Percentiles rank a stretch among this genome's conserved stretches.
Evolutionary conservation across 2,888 invertebrate genomes (phyloP).

Genomic region (Maniola hyperantus): DNA sequence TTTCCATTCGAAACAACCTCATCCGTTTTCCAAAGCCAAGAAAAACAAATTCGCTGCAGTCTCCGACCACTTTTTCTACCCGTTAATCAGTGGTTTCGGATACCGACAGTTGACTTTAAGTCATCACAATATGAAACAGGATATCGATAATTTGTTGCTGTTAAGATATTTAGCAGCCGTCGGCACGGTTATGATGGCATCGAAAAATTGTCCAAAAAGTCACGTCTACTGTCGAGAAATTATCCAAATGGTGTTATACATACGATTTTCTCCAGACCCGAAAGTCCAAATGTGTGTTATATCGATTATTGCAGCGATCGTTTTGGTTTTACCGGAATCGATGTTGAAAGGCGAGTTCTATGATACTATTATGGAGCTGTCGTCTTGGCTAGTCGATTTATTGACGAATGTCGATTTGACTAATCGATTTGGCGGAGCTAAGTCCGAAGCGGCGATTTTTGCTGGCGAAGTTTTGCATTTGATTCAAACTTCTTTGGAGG

Average conservation of each 20-base stretch:
- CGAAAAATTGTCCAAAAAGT: constrained; percentile 86
- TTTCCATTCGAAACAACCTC: constrained; percentile 68
- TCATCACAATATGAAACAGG: constrained; percentile 80
- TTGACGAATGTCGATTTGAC: constrained; percentile 77
- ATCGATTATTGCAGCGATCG: constrained; percentile 85
- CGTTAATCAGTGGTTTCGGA: constrained; percentile 87
- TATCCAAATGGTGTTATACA: constrained; percentile 85
- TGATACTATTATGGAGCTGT: constrained; percentile 84
- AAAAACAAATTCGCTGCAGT: constrained; percentile 88
- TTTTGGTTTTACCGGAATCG: constrained; percentile 83
- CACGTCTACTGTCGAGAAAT: constrained; percentile 87
- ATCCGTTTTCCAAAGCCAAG: constrained; percentile 69
- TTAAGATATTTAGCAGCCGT: constrained; percentile 87
- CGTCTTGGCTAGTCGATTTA: constrained; percentile 85
- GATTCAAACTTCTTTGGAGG: constrained; percentile 64
- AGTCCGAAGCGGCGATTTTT: constrained; percentile 84
- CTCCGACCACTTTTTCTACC: constrained; percentile 92
- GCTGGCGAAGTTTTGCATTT: constrained; percentile 84
- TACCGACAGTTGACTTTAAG: constrained; percentile 80
- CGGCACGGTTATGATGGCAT: constrained; percentile 84
- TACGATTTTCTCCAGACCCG: constrained; percentile 86
- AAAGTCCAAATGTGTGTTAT: constrained; percentile 86
- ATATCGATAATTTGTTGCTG: constrained; percentile 86
- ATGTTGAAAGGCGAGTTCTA: constrained; percentile 83
- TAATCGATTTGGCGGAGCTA: constrained; percentile 80